Evolutionary conservation across 2,797 vertebrate species (phyloP).

Genomic region (Odontamblyopus lacepedii): DNA sequence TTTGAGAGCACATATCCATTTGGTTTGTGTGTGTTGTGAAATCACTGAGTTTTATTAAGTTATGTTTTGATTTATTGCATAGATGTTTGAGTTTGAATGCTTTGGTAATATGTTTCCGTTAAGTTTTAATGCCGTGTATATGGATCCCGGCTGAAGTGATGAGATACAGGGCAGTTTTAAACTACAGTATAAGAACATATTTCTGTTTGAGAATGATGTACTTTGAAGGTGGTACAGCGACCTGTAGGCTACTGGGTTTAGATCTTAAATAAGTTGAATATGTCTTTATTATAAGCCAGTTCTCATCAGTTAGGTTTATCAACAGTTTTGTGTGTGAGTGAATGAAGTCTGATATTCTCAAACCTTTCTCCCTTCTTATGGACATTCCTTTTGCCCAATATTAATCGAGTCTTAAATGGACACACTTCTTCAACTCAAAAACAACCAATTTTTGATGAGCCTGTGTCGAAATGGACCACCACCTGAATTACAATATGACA

Average conservation of each 20-base stretch:
- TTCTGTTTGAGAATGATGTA: constrained; percentile 13
- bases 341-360: constrained; percentile 65
- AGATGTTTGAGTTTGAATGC: constrained; percentile 3
- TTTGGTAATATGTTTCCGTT: neutral
- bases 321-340: constrained; percentile 30
- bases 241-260: neutral
- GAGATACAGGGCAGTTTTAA: neutral
- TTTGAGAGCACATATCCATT: constrained; percentile 73
- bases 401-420: constrained; percentile 72
- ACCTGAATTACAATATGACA: constrained; percentile 88
- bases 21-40: constrained; percentile 41
- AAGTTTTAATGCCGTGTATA: constrained; percentile 10
- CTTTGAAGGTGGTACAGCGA: neutral
- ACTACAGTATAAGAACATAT: constrained; percentile 16
- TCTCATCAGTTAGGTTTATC: neutral
- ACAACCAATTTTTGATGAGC: constrained; percentile 77
- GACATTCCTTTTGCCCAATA: constrained; percentile 72
- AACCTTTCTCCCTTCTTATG: constrained; percentile 84
- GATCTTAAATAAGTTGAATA: neutral
- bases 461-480: constrained; percentile 78
- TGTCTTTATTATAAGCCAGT: constrained; percentile 1
- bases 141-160: constrained; percentile 47
- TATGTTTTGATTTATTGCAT: constrained; percentile 8
- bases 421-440: constrained; percentile 81
- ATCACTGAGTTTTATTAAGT: constrained; percentile 30